Evolutionary conservation across 2,113 vertebrate genomes (phyloP).

Genomic region (Gnathonemus echidnorhynchus): DNA sequence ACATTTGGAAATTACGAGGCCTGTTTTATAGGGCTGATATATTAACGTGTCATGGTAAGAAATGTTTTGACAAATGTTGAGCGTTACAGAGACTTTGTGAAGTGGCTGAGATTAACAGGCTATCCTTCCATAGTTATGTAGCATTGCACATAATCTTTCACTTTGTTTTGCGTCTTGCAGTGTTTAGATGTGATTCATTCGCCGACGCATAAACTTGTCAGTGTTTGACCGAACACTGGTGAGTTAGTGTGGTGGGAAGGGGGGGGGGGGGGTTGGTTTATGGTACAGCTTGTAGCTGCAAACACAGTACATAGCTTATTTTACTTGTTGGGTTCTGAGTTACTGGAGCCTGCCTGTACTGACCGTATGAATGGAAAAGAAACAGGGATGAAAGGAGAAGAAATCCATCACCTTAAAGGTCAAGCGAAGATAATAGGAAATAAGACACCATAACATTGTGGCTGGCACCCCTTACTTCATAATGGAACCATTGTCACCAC

Average conservation of each 20-base stretch:
- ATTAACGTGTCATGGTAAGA: not conserved
- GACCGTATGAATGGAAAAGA: constrained; percentile 2
- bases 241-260: not conserved
- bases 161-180: not conserved
- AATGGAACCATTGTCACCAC: constrained; percentile 56
- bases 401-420: constrained; percentile 55
- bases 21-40: not conserved
- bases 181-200: not conserved
- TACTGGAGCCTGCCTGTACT: not conserved
- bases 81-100: not conserved
- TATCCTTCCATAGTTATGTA: not conserved
- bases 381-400: not conserved
- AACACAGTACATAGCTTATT: not conserved
- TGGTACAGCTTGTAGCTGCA: not conserved
- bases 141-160: not conserved
- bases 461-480: constrained; percentile 53
- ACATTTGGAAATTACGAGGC: not conserved
- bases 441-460: constrained; percentile 52
- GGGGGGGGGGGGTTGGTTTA: not conserved
- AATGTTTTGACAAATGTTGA: not conserved
- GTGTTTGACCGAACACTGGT: not conserved
- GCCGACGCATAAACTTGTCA: not conserved
- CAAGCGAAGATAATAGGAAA: constrained; percentile 63
- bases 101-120: not conserved
- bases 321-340: not conserved